Base-by-base conservation (phyloP, 2,888 invertebrate species). In the Eristalis arbustorum region DNA sequence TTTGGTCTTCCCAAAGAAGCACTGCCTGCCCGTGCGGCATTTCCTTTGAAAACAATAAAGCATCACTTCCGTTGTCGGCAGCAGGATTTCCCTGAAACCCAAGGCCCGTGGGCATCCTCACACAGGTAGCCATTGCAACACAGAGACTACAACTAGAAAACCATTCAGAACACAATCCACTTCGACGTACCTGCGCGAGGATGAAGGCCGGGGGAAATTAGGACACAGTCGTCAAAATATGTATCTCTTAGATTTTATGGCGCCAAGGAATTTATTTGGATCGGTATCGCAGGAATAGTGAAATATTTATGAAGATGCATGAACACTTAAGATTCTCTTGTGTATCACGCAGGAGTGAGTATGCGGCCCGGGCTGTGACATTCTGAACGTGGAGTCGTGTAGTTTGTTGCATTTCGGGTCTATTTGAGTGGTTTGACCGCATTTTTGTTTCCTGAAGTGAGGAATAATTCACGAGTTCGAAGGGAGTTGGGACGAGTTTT, bases 161-260 rank as follows among this genome's bases (percentile, higher is more conserved):
- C 18, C 49, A 49, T 49, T 49, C 49, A 49, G 18, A n/a, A 49
- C 18, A 49, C 18, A 49, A 49, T 18, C 8, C 49, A 5, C 18
- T 8, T 8, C 2, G 1, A 49, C 8, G 5, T 67, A 67, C 67
- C 67, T 67, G 67, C 1, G 3, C 49, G 14, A 18, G 49, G 67
- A 49, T 28, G 11, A 5, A 18, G 56, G 10, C 67, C 18, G 28
- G n/a, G 28, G n/a, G 11, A 67, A 67, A 67, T 67, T 67, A 49
- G 49, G 42, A 67, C 42, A 67, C 28, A 67, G 10, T 67, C 49
- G 67, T 67, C 42, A 67, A 49, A 49, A 31, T 67, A 22, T 67
- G 31, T 6, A 2, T 22, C 11, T 68, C 22, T 23, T 6, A 68
- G 68, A 68, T 68, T 22, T 34, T 68, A n/a, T 68, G 68, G 68